These are phyloP conservation scores for Scalopus aquaticus DNA, from an alignment of 2,113 vertebrate species.

Conservation along the genomic window DNA sequence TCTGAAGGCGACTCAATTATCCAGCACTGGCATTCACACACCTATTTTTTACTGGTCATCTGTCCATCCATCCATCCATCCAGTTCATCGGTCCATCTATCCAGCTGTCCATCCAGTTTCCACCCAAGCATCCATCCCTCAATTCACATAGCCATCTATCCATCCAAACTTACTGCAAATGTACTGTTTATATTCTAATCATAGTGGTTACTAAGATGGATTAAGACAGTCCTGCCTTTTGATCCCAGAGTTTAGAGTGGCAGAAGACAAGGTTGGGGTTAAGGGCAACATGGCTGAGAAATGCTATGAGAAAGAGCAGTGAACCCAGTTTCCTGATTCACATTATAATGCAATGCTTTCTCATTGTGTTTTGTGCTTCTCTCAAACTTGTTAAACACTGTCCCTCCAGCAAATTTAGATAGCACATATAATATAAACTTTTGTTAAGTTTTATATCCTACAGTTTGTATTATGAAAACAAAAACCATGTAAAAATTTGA, in stretches of 20 bases:
- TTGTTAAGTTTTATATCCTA: background rate
- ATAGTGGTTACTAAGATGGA: background rate
- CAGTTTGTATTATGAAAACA: background rate
- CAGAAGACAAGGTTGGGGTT: background rate
- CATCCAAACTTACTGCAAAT: background rate
- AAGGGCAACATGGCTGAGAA: background rate
- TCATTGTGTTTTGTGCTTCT: background rate
- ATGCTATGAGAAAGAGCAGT: fast-evolving
- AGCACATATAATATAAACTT: background rate
- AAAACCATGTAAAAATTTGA: background rate
- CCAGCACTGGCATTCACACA: background rate
- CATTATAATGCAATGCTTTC: background rate
- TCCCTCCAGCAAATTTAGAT: background rate
- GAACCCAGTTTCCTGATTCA: background rate
- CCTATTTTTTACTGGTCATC: background rate
- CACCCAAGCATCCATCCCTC: background rate
- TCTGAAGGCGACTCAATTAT: background rate
- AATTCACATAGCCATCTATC: no score
- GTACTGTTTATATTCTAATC: background rate
- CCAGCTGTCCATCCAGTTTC: background rate
- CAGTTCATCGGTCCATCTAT: fast-evolving
- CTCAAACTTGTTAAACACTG: background rate
- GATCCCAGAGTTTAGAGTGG: background rate
- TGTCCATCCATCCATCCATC: background rate
- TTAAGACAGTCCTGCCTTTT: background rate